These are phyloP conservation scores for Erythrocercus mccallii DNA, from an alignment of 2,113 vertebrate species.

Conservation along the genomic window DNA sequence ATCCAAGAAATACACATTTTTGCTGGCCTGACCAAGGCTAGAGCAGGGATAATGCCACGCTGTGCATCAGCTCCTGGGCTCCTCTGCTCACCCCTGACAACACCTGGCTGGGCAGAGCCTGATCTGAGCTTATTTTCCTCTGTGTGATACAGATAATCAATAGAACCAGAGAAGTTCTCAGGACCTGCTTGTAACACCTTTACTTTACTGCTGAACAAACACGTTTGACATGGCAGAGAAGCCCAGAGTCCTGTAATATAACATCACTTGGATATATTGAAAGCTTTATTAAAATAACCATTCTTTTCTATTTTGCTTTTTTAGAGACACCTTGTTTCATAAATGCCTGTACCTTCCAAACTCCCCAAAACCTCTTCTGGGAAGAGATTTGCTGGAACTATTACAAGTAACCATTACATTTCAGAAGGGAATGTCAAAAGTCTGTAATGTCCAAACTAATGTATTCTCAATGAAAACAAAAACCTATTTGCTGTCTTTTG, in stretches of 20 bases:
- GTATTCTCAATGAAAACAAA: background rate
- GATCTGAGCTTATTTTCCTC: background rate
- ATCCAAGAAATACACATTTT: background rate
- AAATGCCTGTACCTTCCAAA: no score
- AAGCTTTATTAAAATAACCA: background rate
- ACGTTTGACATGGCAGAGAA: background rate
- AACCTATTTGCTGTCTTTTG: background rate
- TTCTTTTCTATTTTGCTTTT: background rate
- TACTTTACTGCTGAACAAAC: background rate
- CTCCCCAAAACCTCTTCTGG: no score
- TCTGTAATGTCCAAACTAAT: background rate
- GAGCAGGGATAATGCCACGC: fast-evolving
- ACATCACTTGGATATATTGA: background rate
- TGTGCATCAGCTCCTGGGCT: background rate
- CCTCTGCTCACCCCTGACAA: background rate
- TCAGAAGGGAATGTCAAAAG: no score
- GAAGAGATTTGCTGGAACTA: no score
- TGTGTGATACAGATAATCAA: background rate
- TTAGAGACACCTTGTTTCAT: background rate
- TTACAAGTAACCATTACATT: no score
- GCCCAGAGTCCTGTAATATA: background rate
- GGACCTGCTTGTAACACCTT: background rate
- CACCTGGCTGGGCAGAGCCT: background rate
- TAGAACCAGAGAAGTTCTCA: background rate
- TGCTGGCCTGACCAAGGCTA: background rate